phyloP scores from a whole-genome alignment of 2,888 invertebrate genomes.

The Hartigia nigra region DNA sequence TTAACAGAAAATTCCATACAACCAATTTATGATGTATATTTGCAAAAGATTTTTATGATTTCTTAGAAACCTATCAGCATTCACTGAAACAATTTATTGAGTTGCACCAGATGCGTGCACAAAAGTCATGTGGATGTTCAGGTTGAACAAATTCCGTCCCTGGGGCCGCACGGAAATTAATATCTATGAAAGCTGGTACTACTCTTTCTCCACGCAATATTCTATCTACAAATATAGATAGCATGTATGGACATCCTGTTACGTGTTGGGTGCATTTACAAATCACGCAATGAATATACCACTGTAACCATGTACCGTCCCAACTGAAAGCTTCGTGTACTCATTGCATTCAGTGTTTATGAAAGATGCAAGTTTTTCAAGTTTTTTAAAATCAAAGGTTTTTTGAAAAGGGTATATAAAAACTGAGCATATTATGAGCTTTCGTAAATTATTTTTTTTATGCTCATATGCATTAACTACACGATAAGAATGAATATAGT shows the following conservation, averaged over 20 bases:
- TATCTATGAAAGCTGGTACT: neutral
- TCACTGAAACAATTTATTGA: too few species aligned
- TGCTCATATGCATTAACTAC: too few species aligned
- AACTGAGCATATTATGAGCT: too few species aligned
- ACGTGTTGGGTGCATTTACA: neutral
- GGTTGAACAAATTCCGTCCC: neutral
- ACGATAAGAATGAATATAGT: too few species aligned
- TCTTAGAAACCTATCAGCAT: too few species aligned
- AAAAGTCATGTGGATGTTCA: constrained; percentile 1
- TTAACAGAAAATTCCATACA: too few species aligned
- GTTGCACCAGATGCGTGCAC: neutral
- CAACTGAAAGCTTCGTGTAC: neutral
- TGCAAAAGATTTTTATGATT: too few species aligned
- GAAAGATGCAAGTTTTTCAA: too few species aligned
- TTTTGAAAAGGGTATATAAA: too few species aligned
- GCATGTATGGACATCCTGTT: neutral
- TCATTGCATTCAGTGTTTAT: neutral
- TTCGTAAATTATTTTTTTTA: too few species aligned
- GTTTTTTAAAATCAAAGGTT: too few species aligned
- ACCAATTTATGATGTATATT: too few species aligned
- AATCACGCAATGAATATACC: neutral
- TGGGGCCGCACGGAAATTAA: neutral
- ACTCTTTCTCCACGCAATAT: neutral
- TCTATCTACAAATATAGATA: neutral
- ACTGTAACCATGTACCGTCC: neutral